Percentiles rank a stretch among this genome's conserved stretches.
Evolutionary conservation across 2,113 vertebrate species (phyloP).

Genomic region (Clarias magur): DNA sequence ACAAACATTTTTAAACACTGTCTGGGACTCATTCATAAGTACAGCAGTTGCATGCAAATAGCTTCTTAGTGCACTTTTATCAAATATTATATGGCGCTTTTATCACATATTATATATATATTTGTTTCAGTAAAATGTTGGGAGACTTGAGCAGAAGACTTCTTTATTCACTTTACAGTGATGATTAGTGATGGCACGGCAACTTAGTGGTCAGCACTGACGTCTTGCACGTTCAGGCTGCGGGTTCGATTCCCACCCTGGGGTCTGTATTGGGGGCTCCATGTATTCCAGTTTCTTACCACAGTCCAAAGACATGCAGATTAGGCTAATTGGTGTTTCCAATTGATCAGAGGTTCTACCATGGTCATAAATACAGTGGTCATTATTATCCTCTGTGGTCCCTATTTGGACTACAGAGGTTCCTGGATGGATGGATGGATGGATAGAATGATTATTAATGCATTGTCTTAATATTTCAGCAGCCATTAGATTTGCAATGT

Average conservation of each 20-base stretch:
- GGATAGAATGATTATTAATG: neutral
- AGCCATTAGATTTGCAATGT: slow-evolving; percentile 15
- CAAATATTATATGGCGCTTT: slow-evolving; percentile 39
- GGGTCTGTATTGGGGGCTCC: too few relatives aligned
- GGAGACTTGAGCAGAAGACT: slow-evolving; percentile 20
- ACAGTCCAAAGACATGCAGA: too few relatives aligned
- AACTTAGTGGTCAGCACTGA: too few relatives aligned
- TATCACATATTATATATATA: slow-evolving; percentile 35
- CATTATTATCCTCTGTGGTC: too few relatives aligned
- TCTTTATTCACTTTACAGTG: slow-evolving; percentile 31
- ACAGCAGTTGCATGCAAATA: slow-evolving; percentile 17
- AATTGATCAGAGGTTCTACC: too few relatives aligned
- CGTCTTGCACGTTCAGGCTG: too few relatives aligned
- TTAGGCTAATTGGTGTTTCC: too few relatives aligned
- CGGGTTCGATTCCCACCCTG: too few relatives aligned
- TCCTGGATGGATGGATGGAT: too few relatives aligned
- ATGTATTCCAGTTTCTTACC: too few relatives aligned
- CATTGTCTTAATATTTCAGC: slow-evolving; percentile 28
- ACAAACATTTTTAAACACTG: neutral
- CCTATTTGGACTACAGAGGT: too few relatives aligned
- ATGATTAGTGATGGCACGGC: neutral
- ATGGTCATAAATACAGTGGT: too few relatives aligned
- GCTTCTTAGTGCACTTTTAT: slow-evolving; percentile 45
- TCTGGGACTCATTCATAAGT: neutral
- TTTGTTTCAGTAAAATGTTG: slow-evolving; percentile 39